These are phyloP conservation scores for Eristalis tenax DNA, from an alignment of 2,888 invertebrate species.

Conservation along the genomic window DNA sequence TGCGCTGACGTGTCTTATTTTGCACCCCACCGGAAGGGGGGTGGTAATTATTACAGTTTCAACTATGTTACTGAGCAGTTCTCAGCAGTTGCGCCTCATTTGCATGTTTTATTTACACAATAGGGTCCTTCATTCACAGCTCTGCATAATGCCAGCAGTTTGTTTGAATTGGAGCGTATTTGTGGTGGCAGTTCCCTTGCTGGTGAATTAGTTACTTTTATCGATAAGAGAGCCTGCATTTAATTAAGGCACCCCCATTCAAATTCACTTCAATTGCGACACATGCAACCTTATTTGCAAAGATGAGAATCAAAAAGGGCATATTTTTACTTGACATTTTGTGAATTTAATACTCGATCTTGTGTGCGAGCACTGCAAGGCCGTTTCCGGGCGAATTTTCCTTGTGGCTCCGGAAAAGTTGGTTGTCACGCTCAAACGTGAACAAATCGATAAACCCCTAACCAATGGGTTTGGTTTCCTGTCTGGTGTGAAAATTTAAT, in stretches of 20 bases:
- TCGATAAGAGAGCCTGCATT: too few relatives aligned
- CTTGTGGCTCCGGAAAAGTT: not conserved
- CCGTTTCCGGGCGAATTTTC: not conserved
- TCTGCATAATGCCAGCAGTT: not conserved
- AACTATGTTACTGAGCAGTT: not conserved
- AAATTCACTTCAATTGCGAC: too few relatives aligned
- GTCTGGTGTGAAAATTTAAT: not conserved
- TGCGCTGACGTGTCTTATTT: not conserved
- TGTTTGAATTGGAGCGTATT: not conserved
- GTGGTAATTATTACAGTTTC: not conserved
- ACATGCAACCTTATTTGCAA: too few relatives aligned
- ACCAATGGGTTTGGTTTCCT: not conserved
- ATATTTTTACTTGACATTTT: not conserved
- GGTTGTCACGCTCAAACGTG: not conserved
- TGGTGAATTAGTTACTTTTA: too few relatives aligned
- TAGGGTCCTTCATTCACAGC: not conserved
- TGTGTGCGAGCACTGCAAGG: not conserved
- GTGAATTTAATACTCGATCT: not conserved
- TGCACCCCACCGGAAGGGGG: not conserved
- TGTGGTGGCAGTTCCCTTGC: not conserved
- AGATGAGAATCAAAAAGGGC: too few relatives aligned
- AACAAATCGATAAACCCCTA: not conserved
- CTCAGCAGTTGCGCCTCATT: not conserved
- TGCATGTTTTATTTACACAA: not conserved
- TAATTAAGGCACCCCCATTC: too few relatives aligned